Conservation (phyloP, 1,140 invertebrate species). For the Tetramorium parvispinum region DNA sequence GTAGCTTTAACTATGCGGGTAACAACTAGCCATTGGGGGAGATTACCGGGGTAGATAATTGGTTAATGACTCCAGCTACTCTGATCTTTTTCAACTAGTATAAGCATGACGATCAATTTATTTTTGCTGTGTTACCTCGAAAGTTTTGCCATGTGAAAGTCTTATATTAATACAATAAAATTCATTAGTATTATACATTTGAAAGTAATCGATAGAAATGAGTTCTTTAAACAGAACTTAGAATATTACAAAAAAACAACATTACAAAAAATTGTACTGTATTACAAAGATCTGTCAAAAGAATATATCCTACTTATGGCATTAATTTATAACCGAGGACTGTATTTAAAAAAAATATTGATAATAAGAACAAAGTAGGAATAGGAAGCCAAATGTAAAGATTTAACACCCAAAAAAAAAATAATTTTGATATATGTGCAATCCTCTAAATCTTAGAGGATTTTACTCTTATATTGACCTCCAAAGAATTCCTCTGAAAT, state of each 20-base stretch:
- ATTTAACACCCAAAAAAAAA: background rate
- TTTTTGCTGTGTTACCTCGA: background rate
- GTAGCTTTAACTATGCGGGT: conserved; percentile 46
- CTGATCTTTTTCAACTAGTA: background rate
- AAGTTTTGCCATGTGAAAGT: background rate
- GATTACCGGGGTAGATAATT: conserved; percentile 52
- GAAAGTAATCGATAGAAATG: background rate
- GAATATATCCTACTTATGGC: background rate
- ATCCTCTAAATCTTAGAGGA: too few species aligned
- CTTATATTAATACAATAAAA: background rate
- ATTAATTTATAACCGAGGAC: background rate
- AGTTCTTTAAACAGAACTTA: background rate
- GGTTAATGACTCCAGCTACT: conserved; percentile 48
- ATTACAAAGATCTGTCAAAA: background rate
- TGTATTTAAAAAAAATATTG: background rate
- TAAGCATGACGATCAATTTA: background rate
- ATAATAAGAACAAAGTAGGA: background rate
- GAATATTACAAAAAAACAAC: background rate
- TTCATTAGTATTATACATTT: background rate
- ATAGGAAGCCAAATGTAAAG: background rate
- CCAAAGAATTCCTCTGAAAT: too few species aligned
- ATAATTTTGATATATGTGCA: too few species aligned
- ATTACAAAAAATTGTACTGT: background rate
- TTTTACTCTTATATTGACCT: too few species aligned
- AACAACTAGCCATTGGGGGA: conserved; percentile 28